Conservation (phyloP, 2,888 invertebrate species). For the Mesochorus sp. region DNA sequence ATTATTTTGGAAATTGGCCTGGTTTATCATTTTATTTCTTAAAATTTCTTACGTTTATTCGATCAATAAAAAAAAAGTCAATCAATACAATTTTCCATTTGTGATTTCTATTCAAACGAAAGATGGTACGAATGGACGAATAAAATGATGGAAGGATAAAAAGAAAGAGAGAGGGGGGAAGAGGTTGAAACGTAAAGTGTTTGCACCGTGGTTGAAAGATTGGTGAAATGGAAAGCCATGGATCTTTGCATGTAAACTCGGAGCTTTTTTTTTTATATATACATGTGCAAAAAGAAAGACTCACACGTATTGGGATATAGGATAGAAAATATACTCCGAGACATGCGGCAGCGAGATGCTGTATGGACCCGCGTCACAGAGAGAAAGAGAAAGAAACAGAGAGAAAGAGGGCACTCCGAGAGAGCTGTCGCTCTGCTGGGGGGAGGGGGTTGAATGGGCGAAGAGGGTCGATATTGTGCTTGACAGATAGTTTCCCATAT, state of each 20-base stretch:
- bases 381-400: constrained; percentile 33
- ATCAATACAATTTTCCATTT: constrained; percentile 55
- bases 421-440: constrained; percentile 69
- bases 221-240: constrained; percentile 51
- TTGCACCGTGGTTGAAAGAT: constrained; percentile 61
- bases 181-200: constrained; percentile 37
- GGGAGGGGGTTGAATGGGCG: constrained; percentile 75
- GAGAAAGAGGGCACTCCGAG: constrained; percentile 51
- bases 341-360: constrained; percentile 40
- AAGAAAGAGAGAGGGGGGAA: too few relatives aligned
- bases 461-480: constrained; percentile 82
- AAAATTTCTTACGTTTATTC: constrained; percentile 14
- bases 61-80: constrained; percentile 46
- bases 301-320: constrained; percentile 53
- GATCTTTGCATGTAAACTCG: not conserved
- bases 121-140: constrained; percentile 47
- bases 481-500: constrained; percentile 82
- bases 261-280: not conserved
- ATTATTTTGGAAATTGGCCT: constrained; percentile 60
- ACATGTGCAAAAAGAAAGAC: constrained; percentile 18
- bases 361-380: constrained; percentile 26
- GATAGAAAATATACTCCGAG: constrained; percentile 51
- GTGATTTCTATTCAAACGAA: constrained; percentile 61
- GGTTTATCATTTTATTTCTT: not conserved
- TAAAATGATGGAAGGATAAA: constrained; percentile 25